Conservation (phyloP, 2,888 invertebrate genomes). For the Neoitamus cyanurus region DNA sequence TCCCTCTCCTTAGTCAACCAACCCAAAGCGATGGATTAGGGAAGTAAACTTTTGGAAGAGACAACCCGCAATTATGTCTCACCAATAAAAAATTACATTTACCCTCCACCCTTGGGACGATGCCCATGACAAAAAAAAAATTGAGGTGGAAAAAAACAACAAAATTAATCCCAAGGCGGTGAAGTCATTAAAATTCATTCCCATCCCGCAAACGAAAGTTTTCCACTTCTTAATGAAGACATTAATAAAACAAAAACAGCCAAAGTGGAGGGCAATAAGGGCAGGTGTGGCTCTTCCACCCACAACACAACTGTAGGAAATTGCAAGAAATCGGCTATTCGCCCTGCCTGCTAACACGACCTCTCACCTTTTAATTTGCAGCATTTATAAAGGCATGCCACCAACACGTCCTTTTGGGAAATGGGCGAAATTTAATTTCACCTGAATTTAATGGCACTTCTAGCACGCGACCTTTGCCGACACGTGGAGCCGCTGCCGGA, state of each 20-base stretch:
- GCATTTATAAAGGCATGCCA: background rate
- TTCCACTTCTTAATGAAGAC: constrained; percentile 35
- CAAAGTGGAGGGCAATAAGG: background rate
- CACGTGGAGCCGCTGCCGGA: background rate
- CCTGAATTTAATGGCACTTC: background rate
- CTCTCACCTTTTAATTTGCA: background rate
- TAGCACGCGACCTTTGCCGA: background rate
- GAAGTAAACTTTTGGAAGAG: background rate
- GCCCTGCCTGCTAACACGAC: background rate
- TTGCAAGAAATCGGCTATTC: background rate
- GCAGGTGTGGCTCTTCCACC: constrained; percentile 17
- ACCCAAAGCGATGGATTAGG: background rate
- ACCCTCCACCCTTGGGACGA: background rate
- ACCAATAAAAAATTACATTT: constrained; percentile 5
- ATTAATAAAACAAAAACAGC: constrained; percentile 22
- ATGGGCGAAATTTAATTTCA: background rate
- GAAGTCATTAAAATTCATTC: constrained; percentile 35
- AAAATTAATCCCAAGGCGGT: background rate
- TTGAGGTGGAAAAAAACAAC: background rate
- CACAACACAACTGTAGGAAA: background rate
- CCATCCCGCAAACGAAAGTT: background rate
- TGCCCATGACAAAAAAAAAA: background rate
- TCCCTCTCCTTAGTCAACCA: background rate
- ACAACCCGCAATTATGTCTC: background rate
- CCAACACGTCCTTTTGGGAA: background rate